Base-by-base conservation (phyloP, 2,888 invertebrate genomes). In the Leptopterna dolabrata region DNA sequence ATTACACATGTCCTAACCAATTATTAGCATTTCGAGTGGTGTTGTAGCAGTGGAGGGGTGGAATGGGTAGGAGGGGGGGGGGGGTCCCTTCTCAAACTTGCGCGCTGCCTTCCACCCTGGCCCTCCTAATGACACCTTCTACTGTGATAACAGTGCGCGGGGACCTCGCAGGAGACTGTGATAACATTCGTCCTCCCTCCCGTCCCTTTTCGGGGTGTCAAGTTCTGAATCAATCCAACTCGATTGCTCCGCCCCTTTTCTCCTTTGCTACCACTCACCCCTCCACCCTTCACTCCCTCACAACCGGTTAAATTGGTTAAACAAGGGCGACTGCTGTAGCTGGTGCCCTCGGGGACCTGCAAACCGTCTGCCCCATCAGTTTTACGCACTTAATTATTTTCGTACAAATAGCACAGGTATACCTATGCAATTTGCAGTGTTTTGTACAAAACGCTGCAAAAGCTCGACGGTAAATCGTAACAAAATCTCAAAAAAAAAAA, bases 1-100 rank as follows among this genome's bases (percentile, higher is more conserved):
- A 86, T 86, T 86, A 76, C 86, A 76, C 86, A 73, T 85, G 86
- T 86, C 86, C 86, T 47, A 76, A 86, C 76, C 86, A 86, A 86
- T 86, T 86, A 86, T 86, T 63, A 63, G 76, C 86, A 76, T 76
- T 86, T 51, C 29, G 76, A 51, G 51, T 14, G 47, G 83, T 4
- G 51, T 41, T 14, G n/a, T n/a, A n/a, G n/a, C n/a, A n/a, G n/a
- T n/a, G n/a, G n/a, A n/a, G n/a, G n/a, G 24, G 11, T 78, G 41
- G 16, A 11, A 36, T 36, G 78, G n/a, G n/a, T n/a, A n/a, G n/a
- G n/a, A n/a, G n/a, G n/a, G n/a, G n/a, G n/a, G n/a, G n/a, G n/a
- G n/a, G 30, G 76, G 45, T 27, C 41, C 45, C 80, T 80, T 81
- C 78, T 30, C 45, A 81, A 73, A 73, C 73, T 73, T 73, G 73